Evolutionary conservation across 2,888 invertebrate genomes (phyloP).

Genomic region (Cephus pygmeus): DNA sequence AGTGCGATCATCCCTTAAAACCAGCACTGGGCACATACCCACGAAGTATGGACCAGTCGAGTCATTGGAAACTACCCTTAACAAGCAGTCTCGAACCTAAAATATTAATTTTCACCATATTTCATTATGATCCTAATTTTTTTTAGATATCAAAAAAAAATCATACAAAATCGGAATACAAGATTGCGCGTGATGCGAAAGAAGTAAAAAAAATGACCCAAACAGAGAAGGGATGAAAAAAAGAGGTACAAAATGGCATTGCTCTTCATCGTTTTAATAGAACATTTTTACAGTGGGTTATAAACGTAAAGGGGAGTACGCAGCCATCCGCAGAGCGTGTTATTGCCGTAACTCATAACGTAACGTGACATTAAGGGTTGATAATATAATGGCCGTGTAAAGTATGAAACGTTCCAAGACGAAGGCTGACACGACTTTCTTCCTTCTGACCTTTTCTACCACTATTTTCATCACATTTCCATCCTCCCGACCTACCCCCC

Average conservation of each 20-base stretch:
- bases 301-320: constrained; percentile 28
- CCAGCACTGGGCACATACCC: background rate
- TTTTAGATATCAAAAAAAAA: background rate
- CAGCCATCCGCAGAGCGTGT: constrained; percentile 28
- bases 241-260: background rate
- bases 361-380: constrained; percentile 41
- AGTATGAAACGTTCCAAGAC: constrained; percentile 41
- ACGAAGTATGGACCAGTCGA: background rate
- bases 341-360: constrained; percentile 37
- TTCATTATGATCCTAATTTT: background rate
- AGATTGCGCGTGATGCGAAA: background rate
- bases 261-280: constrained; percentile 28
- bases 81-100: background rate
- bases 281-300: constrained; percentile 38
- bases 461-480: constrained; percentile 26
- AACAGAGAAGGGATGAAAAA: background rate
- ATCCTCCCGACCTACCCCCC: constrained; percentile 6
- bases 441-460: constrained; percentile 26
- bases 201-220: background rate
- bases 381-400: constrained; percentile 43
- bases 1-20: background rate
- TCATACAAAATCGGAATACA: background rate
- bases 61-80: background rate
- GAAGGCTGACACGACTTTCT: constrained; percentile 22
- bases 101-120: background rate